phyloP scores from a whole-genome alignment of 2,888 invertebrate species.

The Shargacucullia verbasci region DNA sequence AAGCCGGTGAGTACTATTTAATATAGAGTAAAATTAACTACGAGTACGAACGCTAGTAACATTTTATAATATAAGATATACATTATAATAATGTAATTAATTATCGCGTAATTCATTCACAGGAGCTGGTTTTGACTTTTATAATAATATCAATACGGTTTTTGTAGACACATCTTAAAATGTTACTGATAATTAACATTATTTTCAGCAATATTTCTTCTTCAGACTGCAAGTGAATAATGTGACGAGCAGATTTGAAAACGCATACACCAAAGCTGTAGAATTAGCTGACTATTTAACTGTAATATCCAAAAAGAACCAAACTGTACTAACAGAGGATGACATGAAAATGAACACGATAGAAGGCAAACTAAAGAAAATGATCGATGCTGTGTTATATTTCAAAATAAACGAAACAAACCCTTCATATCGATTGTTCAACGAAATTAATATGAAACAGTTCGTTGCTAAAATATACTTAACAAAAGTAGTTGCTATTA shows the following conservation, averaged over 20 bases:
- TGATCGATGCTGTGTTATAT: constrained; percentile 69
- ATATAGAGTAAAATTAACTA: no score
- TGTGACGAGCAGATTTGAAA: constrained; percentile 73
- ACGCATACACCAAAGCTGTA: constrained; percentile 68
- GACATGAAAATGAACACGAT: constrained; percentile 65
- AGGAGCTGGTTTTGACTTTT: no score
- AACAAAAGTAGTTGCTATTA: constrained; percentile 72
- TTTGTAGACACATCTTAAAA: not conserved
- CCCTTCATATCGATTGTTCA: constrained; percentile 69
- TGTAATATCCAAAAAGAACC: constrained; percentile 66
- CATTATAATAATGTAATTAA: no score
- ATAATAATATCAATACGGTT: no score
- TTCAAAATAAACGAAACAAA: constrained; percentile 71
- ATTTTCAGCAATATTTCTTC: constrained; percentile 82
- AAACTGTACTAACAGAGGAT: constrained; percentile 56
- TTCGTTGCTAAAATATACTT: constrained; percentile 72
- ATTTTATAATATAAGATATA: no score
- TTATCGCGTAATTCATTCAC: no score
- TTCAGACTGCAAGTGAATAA: constrained; percentile 71
- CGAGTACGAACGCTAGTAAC: no score
- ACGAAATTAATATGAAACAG: constrained; percentile 74
- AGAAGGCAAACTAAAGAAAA: constrained; percentile 67
- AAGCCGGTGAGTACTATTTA: constrained; percentile 77
- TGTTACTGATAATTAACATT: constrained; percentile 2
- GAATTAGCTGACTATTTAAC: constrained; percentile 64